A percentile compares a stretch with the other conserved stretches of the same genome.
These are phyloP conservation scores for Drosophila falleni DNA, from an alignment of 2,888 invertebrate genomes.

Conservation along the genomic window DNA sequence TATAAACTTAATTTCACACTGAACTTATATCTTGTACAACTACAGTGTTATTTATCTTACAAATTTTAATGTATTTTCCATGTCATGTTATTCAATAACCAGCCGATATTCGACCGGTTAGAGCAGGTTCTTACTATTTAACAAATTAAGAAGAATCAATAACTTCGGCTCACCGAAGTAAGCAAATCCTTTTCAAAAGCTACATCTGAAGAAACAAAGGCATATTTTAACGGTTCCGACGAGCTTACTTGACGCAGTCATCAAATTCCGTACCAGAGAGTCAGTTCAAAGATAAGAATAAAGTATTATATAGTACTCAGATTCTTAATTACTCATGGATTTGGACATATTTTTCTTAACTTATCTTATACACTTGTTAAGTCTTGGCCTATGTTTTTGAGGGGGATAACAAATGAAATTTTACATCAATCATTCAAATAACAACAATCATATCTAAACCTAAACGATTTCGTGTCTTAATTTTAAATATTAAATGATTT, in stretches of 20 bases:
- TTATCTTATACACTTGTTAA: slow-evolving; percentile 16
- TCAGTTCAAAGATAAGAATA: not conserved
- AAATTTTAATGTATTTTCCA: slow-evolving; percentile 21
- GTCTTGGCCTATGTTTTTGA: slow-evolving; percentile 25
- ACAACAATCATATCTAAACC: slow-evolving; percentile 74
- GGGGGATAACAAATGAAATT: slow-evolving; percentile 30
- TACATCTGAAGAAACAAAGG: slow-evolving; percentile 12
- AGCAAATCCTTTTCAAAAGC: slow-evolving; percentile 42
- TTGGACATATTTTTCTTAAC: slow-evolving; percentile 9
- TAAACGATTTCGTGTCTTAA: slow-evolving; percentile 76
- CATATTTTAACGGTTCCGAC: slow-evolving; percentile 16
- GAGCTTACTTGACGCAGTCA: slow-evolving; percentile 33
- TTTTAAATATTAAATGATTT: slow-evolving; percentile 67
- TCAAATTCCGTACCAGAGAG: slow-evolving; percentile 11
- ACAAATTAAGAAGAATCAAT: slow-evolving; percentile 15
- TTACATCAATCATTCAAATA: slow-evolving; percentile 66
- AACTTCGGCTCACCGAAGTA: slow-evolving; percentile 52
- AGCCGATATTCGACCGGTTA: slow-evolving; percentile 11
- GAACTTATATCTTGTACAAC: not conserved
- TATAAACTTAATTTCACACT: slow-evolving; percentile 1
- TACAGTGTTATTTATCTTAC: not conserved
- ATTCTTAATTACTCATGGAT: slow-evolving; percentile 5
- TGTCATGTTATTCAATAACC: slow-evolving; percentile 15
- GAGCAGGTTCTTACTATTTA: slow-evolving; percentile 22
- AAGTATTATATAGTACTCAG: not conserved